Conservation (phyloP, 64 coral and sea anemone species). For the Platygyra sinensis region DNA sequence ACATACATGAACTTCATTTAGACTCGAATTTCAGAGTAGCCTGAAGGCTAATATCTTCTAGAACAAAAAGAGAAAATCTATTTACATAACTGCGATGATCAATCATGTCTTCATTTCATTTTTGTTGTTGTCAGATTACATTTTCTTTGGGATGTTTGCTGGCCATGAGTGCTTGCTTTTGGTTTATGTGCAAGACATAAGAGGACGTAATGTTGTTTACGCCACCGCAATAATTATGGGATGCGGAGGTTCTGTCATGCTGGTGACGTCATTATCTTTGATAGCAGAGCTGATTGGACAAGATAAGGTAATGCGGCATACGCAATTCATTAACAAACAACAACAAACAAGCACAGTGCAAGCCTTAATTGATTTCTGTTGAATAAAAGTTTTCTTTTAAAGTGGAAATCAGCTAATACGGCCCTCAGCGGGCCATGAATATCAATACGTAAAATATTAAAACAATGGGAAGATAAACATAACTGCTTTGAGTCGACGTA, state of each 20-base stretch:
- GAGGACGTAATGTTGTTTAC: slow-evolving; percentile 65
- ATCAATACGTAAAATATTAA: too few species aligned
- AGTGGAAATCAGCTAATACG: too few species aligned
- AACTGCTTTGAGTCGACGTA: too few species aligned
- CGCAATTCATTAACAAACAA: not conserved
- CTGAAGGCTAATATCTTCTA: too few species aligned
- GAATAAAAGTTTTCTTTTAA: too few species aligned
- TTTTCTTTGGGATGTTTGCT: slow-evolving; percentile 60
- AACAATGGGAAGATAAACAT: too few species aligned
- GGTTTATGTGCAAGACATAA: slow-evolving; percentile 70
- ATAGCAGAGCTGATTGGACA: slow-evolving; percentile 79
- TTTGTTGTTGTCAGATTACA: slow-evolving; percentile 46
- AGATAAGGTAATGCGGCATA: slow-evolving; percentile 52
- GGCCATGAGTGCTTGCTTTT: slow-evolving; percentile 63
- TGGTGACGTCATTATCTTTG: slow-evolving; percentile 80
- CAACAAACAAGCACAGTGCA: not conserved
- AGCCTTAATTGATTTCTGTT: too few species aligned
- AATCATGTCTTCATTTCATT: not conserved
- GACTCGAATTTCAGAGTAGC: too few species aligned
- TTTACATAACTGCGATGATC: too few species aligned
- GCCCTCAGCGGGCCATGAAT: too few species aligned
- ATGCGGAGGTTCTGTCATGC: slow-evolving; percentile 78
- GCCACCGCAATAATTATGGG: slow-evolving; percentile 75
- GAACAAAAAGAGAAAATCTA: too few species aligned
- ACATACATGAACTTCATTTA: too few species aligned